Percentiles rank a stretch among this genome's conserved stretches.
phyloP scores from a whole-genome alignment of 2,888 invertebrate genomes.

The Tenthredo scrophulariae region DNA sequence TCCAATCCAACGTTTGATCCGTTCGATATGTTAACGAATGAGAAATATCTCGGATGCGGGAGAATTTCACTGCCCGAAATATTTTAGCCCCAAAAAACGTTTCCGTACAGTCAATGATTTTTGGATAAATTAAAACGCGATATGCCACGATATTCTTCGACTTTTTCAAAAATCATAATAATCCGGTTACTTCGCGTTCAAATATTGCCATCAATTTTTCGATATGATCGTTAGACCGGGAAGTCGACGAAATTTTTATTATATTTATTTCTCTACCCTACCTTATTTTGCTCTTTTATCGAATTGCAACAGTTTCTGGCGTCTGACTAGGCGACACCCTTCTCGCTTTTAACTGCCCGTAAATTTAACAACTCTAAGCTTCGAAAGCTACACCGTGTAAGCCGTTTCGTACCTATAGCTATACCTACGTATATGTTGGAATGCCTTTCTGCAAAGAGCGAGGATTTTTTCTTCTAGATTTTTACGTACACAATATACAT shows the following conservation, averaged over 20 bases:
- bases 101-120: not conserved
- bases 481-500: not conserved
- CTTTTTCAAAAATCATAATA: not conserved
- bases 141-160: not conserved
- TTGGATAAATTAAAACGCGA: not conserved
- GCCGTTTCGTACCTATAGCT: too few species aligned
- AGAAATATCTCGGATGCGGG: not conserved
- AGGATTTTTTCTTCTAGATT: not conserved
- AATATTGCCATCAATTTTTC: slow-evolving; percentile 12
- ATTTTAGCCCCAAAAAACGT: too few species aligned
- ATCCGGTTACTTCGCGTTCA: not conserved
- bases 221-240: not conserved
- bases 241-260: slow-evolving; percentile 16
- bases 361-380: slow-evolving; percentile 47
- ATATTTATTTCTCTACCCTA: not conserved
- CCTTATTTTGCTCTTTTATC: not conserved
- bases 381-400: not conserved
- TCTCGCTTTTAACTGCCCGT: slow-evolving; percentile 1
- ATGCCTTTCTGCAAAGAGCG: not conserved
- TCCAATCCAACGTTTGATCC: not conserved
- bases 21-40: slow-evolving; percentile 31
- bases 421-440: not conserved
- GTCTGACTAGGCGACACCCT: not conserved
- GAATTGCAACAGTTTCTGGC: not conserved
- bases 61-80: not conserved